Base-by-base conservation (phyloP, 2,888 invertebrate genomes). In the Clivina fossor region DNA sequence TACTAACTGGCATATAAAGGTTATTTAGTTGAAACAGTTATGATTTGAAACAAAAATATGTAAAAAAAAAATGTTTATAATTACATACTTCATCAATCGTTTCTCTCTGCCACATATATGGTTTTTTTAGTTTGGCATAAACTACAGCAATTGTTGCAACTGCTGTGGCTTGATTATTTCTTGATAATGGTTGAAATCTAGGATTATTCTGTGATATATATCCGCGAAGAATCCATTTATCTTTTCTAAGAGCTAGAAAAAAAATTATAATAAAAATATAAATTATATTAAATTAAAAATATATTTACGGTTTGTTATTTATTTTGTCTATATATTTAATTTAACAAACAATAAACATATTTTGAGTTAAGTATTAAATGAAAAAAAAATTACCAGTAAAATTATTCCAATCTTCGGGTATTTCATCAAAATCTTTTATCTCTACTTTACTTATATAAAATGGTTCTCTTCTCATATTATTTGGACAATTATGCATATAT, bases 161-260 rank as follows among this genome's bases (percentile, higher is more conserved):
- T 1, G 76, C 73, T 0, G 76, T 69, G 4, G 76, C 74, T 61
- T 79, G 79, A 13, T 61, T 60, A 13, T 77, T 76, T 37, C 71
- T 66, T 2, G 68, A 71, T 18, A 71, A 68, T 1, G 71, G 67
- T 0, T 68, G 64, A 53, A 76, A 73, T 26, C 66, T 63, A 11
- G 63, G 60, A 55, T 70, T 67, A 19, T 63, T 65, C 59, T 73
- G 72, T 4, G 65, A 68, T 38, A 70, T 69, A 2, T 63, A 68
- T 1, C 74, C 75, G 40, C 72, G 62, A 1, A 76, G 58, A n/a
- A 74, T 72, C 75, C 75, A 76, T 58, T 63, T 65, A 5, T 61
- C 60, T 4, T 9, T 1, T 2, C 59, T 53, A 18, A 66, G 13
- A 15, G 62, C 65, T 59, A 47, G 4, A 7, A 43, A 28, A 47